phyloP scores from a whole-genome alignment of 2,888 invertebrate species.

The Dorcus parallelipipedus region DNA sequence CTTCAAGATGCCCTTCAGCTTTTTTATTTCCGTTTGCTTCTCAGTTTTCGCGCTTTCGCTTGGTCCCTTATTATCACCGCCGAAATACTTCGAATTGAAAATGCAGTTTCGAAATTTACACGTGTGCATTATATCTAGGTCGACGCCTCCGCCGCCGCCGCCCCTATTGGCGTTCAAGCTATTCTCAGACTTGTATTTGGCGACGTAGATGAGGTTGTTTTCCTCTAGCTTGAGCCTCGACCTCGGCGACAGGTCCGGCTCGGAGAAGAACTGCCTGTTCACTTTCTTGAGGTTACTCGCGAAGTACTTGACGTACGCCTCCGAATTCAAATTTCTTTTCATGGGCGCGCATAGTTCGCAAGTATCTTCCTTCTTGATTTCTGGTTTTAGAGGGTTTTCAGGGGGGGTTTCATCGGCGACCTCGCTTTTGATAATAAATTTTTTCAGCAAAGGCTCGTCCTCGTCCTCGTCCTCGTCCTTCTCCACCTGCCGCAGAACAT shows the following conservation, averaged over 20 bases:
- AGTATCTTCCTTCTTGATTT: conserved; percentile 5
- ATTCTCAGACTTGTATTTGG: conserved; percentile 33
- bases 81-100: conserved; percentile 47
- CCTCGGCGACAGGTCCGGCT: conserved; percentile 41
- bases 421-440: background rate
- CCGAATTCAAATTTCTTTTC: conserved; percentile 10
- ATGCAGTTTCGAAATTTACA: conserved; percentile 48
- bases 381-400: background rate
- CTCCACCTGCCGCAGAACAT: conserved; percentile 1
- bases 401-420: background rate
- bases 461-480: background rate
- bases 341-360: conserved; percentile 10
- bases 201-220: conserved; percentile 17
- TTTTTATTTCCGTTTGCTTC: conserved; percentile 41
- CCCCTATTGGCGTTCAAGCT: conserved; percentile 25
- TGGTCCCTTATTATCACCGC: conserved; percentile 44
- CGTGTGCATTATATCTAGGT: conserved; percentile 43
- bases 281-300: conserved; percentile 24
- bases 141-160: conserved; percentile 24
- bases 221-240: conserved; percentile 17
- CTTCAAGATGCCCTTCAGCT: conserved; percentile 41
- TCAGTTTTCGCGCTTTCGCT: conserved; percentile 38
- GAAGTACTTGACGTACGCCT: conserved; percentile 14
- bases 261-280: conserved; percentile 37
- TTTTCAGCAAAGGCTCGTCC: conserved; percentile 4